Evolutionary conservation across 2,113 vertebrate genomes (phyloP).

Genomic region (Eonycteris spelaea): DNA sequence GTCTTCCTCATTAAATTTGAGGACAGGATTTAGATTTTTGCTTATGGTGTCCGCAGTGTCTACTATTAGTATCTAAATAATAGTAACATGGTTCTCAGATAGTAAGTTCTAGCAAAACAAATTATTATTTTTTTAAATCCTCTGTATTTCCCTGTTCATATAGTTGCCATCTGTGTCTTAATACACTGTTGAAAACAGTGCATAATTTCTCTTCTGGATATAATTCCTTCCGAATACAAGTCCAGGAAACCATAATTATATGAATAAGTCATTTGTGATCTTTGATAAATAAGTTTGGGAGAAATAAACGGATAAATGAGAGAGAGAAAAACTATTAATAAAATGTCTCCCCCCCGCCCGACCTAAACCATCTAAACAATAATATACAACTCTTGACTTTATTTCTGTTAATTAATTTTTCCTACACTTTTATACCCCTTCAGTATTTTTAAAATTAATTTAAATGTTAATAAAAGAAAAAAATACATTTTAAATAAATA

Average conservation of each 20-base stretch:
- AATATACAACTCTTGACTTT: conserved; percentile 2
- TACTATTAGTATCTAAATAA: conserved; percentile 6
- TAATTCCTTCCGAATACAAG: conserved; percentile 1
- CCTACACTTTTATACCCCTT: neutral
- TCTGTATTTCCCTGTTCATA: neutral
- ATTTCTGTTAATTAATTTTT: conserved; percentile 4
- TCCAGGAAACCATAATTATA: neutral
- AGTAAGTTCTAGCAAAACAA: conserved; percentile 46
- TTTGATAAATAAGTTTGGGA: conserved; percentile 23
- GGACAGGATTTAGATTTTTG: neutral
- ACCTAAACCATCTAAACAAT: neutral
- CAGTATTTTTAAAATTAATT: conserved; percentile 11
- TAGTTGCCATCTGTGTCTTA: neutral
- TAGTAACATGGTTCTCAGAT: neutral
- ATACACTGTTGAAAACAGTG: neutral
- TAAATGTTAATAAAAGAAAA: conserved; percentile 31
- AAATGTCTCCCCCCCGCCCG: neutral
- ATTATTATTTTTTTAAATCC: neutral
- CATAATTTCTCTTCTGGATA: neutral
- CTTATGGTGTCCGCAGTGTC: neutral
- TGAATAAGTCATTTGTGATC: neutral
- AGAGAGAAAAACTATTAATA: neutral
- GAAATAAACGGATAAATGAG: neutral
- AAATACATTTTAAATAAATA: neutral
- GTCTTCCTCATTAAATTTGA: neutral